Conservation (phyloP, 2,113 vertebrate species). For the Poicephalus gulielmi region DNA sequence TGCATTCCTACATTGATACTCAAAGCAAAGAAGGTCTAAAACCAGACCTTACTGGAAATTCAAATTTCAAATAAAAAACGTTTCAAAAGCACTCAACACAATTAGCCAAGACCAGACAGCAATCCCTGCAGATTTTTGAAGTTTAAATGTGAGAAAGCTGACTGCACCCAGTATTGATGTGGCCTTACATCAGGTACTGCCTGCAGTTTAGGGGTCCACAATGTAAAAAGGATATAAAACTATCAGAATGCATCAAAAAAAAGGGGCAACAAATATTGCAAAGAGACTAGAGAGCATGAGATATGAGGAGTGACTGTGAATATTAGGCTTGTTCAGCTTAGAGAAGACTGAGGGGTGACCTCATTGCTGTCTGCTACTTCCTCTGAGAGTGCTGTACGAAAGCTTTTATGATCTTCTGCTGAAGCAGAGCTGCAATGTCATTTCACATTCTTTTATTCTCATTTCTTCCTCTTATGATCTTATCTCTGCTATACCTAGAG, state of each 20-base stretch:
- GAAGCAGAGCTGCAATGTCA: neutral
- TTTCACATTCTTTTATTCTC: neutral
- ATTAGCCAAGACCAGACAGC: neutral
- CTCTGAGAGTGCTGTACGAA: neutral
- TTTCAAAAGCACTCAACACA: neutral
- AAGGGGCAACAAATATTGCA: neutral
- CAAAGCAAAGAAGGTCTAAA: neutral
- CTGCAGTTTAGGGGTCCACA: neutral
- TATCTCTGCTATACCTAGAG: neutral
- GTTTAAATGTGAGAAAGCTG: neutral
- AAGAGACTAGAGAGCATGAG: neutral
- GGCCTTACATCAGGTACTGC: accelerated
- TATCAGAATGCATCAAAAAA: neutral
- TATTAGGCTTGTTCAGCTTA: neutral
- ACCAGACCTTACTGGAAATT: neutral
- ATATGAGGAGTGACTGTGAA: neutral
- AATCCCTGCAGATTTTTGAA: neutral
- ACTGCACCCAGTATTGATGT: neutral
- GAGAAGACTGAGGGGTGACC: neutral
- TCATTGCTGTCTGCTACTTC: neutral
- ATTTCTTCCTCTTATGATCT: neutral
- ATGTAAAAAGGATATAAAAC: neutral
- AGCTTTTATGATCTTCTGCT: neutral
- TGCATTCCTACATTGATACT: neutral
- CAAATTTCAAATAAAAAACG: neutral